Conservation (phyloP, 1,140 invertebrate species). For the Hylaeus anthracinus region DNA sequence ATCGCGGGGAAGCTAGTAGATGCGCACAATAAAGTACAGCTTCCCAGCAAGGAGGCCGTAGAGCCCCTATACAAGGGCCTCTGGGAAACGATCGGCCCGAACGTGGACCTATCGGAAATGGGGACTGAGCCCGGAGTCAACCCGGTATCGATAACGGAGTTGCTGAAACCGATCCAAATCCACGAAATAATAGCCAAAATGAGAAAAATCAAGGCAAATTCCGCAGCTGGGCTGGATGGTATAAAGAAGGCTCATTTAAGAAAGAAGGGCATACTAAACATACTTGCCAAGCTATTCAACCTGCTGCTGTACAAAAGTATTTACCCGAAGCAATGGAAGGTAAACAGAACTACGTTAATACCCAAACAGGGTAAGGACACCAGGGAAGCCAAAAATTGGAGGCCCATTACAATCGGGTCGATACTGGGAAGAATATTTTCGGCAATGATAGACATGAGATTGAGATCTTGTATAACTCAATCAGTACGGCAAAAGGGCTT, state of each 20-base stretch:
- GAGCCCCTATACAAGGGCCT: not conserved
- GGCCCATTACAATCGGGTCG: conserved; percentile 3
- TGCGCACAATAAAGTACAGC: not conserved
- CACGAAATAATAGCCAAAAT: too few species aligned
- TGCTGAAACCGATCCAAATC: too few species aligned
- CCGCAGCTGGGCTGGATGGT: too few species aligned
- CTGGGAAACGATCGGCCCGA: too few species aligned
- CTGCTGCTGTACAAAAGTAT: not conserved
- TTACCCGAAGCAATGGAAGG: not conserved
- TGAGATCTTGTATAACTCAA: not conserved
- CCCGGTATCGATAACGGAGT: too few species aligned
- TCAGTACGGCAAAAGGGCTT: not conserved
- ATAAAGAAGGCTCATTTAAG: not conserved
- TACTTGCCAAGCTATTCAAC: not conserved
- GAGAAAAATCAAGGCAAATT: too few species aligned
- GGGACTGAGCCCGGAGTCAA: too few species aligned
- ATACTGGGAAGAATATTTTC: not conserved
- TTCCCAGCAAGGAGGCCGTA: not conserved
- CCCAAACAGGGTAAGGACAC: not conserved
- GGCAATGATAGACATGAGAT: not conserved
- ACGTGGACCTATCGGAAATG: too few species aligned
- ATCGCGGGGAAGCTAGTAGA: not conserved
- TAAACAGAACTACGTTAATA: not conserved
- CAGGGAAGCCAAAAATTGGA: not conserved
- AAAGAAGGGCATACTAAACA: not conserved